Conservation (phyloP, 2,888 invertebrate species). For the Serripes groenlandicus region DNA sequence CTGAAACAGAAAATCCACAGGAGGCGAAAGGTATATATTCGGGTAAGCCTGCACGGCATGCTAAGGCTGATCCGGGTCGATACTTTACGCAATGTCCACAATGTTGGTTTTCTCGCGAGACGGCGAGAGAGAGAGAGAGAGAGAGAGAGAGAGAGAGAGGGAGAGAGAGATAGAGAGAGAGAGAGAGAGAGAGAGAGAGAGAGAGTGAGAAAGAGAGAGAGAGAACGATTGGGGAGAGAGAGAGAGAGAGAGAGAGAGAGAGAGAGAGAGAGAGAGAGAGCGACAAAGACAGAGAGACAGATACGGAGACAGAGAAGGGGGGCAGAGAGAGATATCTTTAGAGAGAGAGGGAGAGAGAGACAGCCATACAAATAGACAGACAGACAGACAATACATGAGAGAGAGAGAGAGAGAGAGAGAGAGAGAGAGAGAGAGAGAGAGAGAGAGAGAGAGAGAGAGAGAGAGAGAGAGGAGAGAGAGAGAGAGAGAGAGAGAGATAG, state of each 20-base stretch:
- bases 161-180: conserved; percentile 8
- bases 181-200: conserved; percentile 11
- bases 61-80: background rate
- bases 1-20: background rate
- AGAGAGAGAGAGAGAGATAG: background rate
- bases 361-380: background rate
- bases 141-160: background rate
- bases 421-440: conserved; percentile 3
- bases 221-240: background rate
- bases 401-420: conserved; percentile 4
- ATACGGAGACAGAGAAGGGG: background rate
- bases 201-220: background rate
- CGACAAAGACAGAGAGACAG: background rate
- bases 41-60: background rate
- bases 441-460: conserved; percentile 9
- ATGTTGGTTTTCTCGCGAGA: background rate
- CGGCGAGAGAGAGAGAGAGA: background rate
- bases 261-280: conserved; percentile 1
- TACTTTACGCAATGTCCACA: background rate
- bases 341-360: background rate
- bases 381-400: background rate
- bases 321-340: background rate
- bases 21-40: background rate
- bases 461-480: background rate
- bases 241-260: background rate